phyloP scores from a whole-genome alignment of 2,113 vertebrate genomes.

The Todiramphus saurophagus region DNA sequence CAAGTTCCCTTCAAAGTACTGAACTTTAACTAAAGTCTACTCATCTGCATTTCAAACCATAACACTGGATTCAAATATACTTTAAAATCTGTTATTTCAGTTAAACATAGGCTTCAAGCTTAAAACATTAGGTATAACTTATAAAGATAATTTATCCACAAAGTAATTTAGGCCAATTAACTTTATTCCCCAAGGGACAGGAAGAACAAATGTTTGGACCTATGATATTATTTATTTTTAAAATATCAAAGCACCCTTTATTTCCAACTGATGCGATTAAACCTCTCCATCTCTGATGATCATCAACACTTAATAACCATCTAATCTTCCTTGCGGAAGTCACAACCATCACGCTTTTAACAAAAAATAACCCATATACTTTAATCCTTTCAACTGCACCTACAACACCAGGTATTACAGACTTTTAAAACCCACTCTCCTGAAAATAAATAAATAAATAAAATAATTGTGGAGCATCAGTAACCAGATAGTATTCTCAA shows the following conservation, averaged over 20 bases:
- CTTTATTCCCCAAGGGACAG: not conserved
- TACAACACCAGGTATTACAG: slow-evolving; percentile 69
- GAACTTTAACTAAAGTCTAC: not conserved
- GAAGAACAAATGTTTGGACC: not conserved
- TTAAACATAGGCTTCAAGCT: not conserved
- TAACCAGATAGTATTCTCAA: slow-evolving; percentile 85
- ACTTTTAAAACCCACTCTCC: slow-evolving; percentile 64
- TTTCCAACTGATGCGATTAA: not conserved
- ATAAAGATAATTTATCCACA: not conserved
- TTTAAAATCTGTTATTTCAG: not conserved
- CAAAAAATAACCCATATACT: slow-evolving; percentile 37
- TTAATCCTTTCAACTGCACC: slow-evolving; percentile 66
- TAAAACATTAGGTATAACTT: not conserved
- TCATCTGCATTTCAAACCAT: not conserved
- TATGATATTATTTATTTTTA: not conserved
- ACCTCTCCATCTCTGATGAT: slow-evolving; percentile 2
- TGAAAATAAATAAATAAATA: slow-evolving; percentile 64
- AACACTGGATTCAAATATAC: not conserved
- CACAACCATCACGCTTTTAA: slow-evolving; percentile 8
- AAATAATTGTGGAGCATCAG: slow-evolving; percentile 78
- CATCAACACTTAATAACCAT: slow-evolving; percentile 26
- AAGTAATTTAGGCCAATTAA: not conserved
- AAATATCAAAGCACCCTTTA: not conserved
- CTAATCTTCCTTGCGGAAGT: not conserved
- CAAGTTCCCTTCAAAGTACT: not conserved